Evolutionary conservation across 2,113 vertebrate genomes (phyloP), one percentile per base, ranked within the genome.

Genomic region (Empidonax traillii): DNA sequence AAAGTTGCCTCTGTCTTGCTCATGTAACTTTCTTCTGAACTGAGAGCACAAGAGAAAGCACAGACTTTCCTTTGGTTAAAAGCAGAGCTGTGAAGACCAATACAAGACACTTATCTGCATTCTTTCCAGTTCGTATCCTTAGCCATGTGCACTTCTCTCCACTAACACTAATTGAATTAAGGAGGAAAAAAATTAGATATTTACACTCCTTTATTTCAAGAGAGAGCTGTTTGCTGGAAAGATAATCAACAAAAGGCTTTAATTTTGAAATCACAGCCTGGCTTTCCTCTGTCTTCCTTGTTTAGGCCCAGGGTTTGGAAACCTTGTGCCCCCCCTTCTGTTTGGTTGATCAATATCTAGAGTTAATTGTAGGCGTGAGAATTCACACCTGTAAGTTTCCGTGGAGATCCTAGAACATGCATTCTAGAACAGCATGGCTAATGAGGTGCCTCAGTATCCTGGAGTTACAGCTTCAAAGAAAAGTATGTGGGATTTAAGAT

Each of bases 221-320:
- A 94, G 92, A 86, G 88, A 77, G 47, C 66, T 89, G 80, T 61
- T 92, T 65, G 56, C 87, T 66, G 59, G 83, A 94, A 97, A 87
- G 90, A 96, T 86, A 85, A 95, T 87, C 83, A 96, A 95, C 93
- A 95, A 96, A 91, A 96, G 62, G 18, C 35, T 93, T 94, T 96
- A 14, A 27, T 80, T 96, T 92, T 86, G 55, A 85, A 95, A 91
- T 86, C 73, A 49, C 59, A 92, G 24, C 51, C 44, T 81, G 49
- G 28, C 10, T n/a, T 93, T 83, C 41, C 16, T 81, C 33, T 80
- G 87, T 7, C 21, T 90, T 67, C 91, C 67, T 85, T 84, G 46
- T 91, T 91, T 88, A 37, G 56, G 33, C 27, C 94, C 74, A 65
- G 53, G 69, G 41, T 95, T 96, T 20, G 11, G 61, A 97, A 91